Conservation (phyloP, 2,113 vertebrate species). For the Hylia prasina region DNA sequence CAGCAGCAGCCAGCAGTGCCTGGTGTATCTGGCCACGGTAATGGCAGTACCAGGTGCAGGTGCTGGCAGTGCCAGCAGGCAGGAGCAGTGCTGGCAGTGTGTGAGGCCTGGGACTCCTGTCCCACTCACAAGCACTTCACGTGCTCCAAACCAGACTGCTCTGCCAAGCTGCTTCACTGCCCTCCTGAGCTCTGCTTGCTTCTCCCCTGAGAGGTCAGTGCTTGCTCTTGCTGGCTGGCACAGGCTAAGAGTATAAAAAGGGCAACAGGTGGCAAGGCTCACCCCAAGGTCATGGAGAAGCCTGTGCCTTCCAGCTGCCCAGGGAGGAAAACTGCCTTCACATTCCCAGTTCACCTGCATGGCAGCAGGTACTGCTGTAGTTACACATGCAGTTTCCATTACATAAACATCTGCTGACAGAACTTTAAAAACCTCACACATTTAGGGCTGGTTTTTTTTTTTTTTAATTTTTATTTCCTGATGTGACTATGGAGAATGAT, state of each 20-base stretch:
- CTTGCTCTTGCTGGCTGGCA: neutral
- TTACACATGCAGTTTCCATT: neutral
- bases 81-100: rapidly evolving
- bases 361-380: neutral
- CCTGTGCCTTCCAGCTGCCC: neutral
- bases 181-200: neutral
- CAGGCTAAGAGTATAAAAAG: neutral
- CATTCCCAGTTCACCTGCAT: neutral
- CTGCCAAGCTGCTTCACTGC: neutral
- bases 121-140: neutral
- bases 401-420: neutral
- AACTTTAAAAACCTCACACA: neutral
- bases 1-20: neutral
- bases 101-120: neutral
- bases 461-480: neutral
- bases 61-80: neutral
- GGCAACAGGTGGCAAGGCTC: slow-evolving; percentile 2
- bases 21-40: rapidly evolving
- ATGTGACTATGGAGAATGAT: neutral
- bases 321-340: neutral
- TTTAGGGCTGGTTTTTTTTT: neutral
- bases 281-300: neutral
- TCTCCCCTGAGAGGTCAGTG: neutral
- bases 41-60: neutral
- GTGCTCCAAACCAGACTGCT: neutral